Conservation (phyloP, 2,113 vertebrate genomes). For the Coturnix japonica region DNA sequence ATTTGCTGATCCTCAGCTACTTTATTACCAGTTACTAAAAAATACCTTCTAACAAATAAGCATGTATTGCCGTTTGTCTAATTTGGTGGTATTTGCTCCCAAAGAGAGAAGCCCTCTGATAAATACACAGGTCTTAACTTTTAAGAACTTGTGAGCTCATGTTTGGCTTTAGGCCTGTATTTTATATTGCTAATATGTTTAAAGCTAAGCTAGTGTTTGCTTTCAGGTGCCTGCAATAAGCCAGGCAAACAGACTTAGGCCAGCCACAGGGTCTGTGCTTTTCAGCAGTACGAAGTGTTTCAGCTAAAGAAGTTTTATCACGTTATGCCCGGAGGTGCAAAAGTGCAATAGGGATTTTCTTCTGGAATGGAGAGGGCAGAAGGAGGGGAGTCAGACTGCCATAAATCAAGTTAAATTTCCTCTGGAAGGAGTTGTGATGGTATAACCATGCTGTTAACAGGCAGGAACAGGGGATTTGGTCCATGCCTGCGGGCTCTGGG, state of each 20-base stretch:
- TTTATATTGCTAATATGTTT: not conserved
- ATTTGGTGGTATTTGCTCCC: accelerated
- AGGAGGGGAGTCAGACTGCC: not conserved
- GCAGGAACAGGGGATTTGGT: accelerated
- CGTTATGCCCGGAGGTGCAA: accelerated
- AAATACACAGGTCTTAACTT: not conserved
- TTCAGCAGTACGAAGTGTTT: not conserved
- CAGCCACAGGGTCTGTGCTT: not conserved
- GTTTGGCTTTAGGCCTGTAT: accelerated
- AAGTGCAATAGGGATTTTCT: not conserved
- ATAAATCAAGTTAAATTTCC: not conserved
- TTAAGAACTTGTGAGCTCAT: not conserved
- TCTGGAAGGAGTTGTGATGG: not conserved
- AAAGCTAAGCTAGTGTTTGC: constrained; percentile 2
- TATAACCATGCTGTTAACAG: not conserved
- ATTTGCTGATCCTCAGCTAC: not conserved
- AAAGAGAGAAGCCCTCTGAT: not conserved
- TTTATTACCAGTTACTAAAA: not conserved
- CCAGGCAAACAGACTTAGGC: not conserved
- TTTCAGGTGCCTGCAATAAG: constrained; percentile 14
- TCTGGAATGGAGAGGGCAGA: not conserved
- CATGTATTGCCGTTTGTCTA: not conserved
- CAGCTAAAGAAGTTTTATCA: not conserved
- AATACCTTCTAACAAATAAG: not conserved
- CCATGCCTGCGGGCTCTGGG: not conserved